These are phyloP conservation scores for Porites evermanni DNA, from an alignment of 92 coral and sea anemone species.

Conservation along the genomic window DNA sequence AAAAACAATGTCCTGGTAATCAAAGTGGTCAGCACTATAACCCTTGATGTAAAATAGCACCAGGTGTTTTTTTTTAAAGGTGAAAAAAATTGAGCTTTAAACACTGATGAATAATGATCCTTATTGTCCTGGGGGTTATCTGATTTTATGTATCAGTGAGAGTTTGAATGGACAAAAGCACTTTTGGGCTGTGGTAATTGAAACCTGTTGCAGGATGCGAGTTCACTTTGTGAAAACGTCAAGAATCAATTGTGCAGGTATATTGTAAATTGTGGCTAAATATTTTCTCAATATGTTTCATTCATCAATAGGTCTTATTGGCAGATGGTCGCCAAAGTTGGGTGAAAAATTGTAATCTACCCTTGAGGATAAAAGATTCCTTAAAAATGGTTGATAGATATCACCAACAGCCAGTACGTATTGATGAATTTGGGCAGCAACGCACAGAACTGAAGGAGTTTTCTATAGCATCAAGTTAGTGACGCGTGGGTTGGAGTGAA, in stretches of 20 bases:
- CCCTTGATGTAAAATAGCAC: too few relatives aligned
- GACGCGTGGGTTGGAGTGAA: too few relatives aligned
- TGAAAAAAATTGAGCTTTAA: too few relatives aligned
- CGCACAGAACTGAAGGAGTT: background rate
- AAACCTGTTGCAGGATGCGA: too few relatives aligned
- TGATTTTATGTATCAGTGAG: too few relatives aligned
- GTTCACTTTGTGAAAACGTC: background rate
- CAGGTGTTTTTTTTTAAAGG: too few relatives aligned
- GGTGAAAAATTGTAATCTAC: constrained; percentile 18
- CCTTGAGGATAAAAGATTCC: background rate
- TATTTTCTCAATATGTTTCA: background rate
- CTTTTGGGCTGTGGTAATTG: too few relatives aligned
- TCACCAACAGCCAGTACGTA: background rate
- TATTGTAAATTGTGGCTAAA: background rate
- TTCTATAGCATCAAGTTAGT: background rate
- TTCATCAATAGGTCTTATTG: constrained; percentile 3
- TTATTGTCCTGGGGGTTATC: too few relatives aligned
- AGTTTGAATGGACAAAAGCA: too few relatives aligned
- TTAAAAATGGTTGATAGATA: background rate
- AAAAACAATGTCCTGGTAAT: too few relatives aligned
- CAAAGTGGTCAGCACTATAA: too few relatives aligned
- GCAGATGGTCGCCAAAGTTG: constrained; percentile 22
- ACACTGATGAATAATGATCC: too few relatives aligned
- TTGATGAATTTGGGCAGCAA: constrained; percentile 23
- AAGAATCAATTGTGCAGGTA: background rate